These are phyloP conservation scores for Caenorhabditis angaria DNA, from an alignment of 2,888 invertebrate genomes.

Conservation along the genomic window DNA sequence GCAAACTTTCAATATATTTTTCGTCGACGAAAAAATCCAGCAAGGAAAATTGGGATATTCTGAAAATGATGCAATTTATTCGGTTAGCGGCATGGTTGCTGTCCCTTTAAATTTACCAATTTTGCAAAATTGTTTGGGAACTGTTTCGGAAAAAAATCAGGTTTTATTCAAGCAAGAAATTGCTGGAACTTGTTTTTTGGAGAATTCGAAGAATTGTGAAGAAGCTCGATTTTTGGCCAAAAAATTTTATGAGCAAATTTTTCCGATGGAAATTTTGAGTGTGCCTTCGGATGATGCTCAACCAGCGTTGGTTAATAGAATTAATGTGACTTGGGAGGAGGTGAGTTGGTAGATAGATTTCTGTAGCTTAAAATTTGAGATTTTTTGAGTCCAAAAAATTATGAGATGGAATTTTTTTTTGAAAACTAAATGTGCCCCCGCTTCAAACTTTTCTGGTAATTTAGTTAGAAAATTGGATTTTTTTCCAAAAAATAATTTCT, in stretches of 20 bases:
- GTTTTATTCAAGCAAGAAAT: constrained; percentile 5
- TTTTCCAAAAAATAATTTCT: no score
- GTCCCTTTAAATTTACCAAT: constrained; percentile 31
- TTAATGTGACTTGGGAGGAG: constrained; percentile 35
- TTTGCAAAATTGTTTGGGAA: constrained; percentile 20
- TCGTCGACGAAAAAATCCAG: neutral
- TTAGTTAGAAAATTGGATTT: no score
- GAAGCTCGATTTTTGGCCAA: constrained; percentile 28
- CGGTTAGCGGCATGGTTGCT: constrained; percentile 10
- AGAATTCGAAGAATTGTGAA: constrained; percentile 17
- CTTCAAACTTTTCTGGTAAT: no score
- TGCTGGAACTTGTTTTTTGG: constrained; percentile 7
- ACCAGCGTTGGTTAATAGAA: constrained; percentile 12
- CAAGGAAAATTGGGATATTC: constrained; percentile 11
- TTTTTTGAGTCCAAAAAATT: neutral
- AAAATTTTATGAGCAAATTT: constrained; percentile 27
- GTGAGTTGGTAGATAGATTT: neutral
- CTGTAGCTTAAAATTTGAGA: neutral
- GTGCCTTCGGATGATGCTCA: constrained; percentile 21
- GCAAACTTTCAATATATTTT: neutral
- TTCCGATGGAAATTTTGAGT: constrained; percentile 25
- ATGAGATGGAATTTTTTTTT: no score
- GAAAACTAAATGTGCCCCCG: neutral
- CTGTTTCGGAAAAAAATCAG: neutral
- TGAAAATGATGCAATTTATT: constrained; percentile 9